Percentiles rank a stretch among this genome's conserved stretches.
phyloP scores from a whole-genome alignment of 2,888 invertebrate genomes.

The Lepidocyrtinus sp. region DNA sequence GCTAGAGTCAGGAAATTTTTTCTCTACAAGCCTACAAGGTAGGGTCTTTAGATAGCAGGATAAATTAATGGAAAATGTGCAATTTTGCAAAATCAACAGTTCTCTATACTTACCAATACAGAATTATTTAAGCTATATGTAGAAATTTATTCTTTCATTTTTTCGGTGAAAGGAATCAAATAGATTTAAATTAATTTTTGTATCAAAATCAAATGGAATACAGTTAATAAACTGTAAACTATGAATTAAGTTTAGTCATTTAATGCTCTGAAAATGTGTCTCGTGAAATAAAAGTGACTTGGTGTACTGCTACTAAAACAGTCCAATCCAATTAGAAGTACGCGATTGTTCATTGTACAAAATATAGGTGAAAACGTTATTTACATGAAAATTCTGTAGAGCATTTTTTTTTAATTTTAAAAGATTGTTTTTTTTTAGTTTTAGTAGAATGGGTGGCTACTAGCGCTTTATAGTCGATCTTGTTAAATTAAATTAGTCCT shows the following conservation, averaged over 20 bases:
- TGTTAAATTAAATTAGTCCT: slow-evolving; percentile 39
- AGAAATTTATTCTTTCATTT: too few relatives aligned
- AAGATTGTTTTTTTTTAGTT: too few relatives aligned
- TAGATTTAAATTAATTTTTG: too few relatives aligned
- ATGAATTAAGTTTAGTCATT: too few relatives aligned
- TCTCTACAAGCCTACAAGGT: not conserved
- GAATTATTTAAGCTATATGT: too few relatives aligned
- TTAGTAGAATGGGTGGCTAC: slow-evolving; percentile 42
- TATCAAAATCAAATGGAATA: too few relatives aligned
- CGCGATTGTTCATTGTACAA: slow-evolving; percentile 56
- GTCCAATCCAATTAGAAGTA: too few relatives aligned
- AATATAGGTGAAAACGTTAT: slow-evolving; percentile 9
- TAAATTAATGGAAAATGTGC: not conserved
- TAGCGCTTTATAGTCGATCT: slow-evolving; percentile 57
- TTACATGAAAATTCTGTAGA: not conserved
- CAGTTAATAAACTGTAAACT: not conserved
- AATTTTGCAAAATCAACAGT: slow-evolving; percentile 1
- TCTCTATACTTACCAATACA: slow-evolving; percentile 6
- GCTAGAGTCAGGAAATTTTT: slow-evolving; percentile 10
- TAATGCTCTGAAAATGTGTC: too few relatives aligned
- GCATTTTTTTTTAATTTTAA: too few relatives aligned
- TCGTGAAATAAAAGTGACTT: too few relatives aligned
- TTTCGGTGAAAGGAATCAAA: too few relatives aligned
- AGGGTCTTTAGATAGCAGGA: not conserved
- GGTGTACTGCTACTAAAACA: too few relatives aligned